Evolutionary conservation across 2,113 vertebrate genomes (phyloP).

Genomic region (Gavialis gangeticus): DNA sequence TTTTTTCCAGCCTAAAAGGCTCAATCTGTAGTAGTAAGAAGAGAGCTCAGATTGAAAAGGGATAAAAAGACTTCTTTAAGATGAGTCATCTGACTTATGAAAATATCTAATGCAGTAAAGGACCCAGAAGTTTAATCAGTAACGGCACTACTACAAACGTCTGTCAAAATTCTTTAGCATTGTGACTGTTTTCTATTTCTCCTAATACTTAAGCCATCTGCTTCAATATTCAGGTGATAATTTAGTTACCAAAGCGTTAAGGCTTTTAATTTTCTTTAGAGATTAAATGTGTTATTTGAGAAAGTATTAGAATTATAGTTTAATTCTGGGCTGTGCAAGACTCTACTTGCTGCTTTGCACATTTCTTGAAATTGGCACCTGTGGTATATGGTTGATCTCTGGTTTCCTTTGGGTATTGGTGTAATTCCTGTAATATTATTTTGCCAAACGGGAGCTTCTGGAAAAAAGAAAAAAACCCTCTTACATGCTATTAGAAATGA

Average conservation of each 20-base stretch:
- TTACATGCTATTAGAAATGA: neutral
- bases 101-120: neutral
- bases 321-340: neutral
- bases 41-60: neutral
- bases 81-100: constrained; percentile 4
- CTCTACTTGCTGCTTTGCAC: neutral
- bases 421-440: neutral
- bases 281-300: neutral
- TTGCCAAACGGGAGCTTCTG: neutral
- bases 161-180: constrained; percentile 13
- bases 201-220: neutral
- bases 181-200: neutral
- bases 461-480: neutral
- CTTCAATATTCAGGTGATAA: constrained; percentile 1
- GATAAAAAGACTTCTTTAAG: neutral
- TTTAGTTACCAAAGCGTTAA: neutral
- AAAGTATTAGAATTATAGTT: neutral
- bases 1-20: neutral
- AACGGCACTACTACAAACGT: constrained; percentile 8
- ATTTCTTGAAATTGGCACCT: neutral
- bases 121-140: neutral
- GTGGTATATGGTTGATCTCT: neutral
- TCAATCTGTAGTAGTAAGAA: neutral
- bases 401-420: neutral
- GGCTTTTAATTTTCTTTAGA: neutral